A percentile compares a stretch with the other conserved stretches of the same genome.
Conservation (phyloP, 2,888 invertebrate species). For the Pharmacophagus antenor region DNA sequence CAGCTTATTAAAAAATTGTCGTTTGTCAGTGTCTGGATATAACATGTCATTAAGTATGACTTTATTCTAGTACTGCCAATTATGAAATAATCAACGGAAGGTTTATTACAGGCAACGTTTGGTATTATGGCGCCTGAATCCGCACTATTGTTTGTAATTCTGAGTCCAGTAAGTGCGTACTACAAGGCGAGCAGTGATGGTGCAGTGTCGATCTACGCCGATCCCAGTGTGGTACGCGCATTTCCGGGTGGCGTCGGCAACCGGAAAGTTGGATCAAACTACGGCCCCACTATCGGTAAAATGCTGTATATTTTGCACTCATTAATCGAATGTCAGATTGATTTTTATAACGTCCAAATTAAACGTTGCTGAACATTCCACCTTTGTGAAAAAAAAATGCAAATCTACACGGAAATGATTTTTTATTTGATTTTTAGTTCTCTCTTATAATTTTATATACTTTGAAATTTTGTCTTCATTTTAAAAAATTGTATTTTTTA, state of each 20-base stretch:
- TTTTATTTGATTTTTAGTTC: not conserved
- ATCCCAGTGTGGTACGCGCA: conserved; percentile 91
- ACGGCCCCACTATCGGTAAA: conserved; percentile 89
- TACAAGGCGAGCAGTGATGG: conserved; percentile 84
- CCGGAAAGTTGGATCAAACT: conserved; percentile 97
- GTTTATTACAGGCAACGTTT: conserved; percentile 87
- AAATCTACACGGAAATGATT: not conserved
- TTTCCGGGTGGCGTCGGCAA: conserved; percentile 98
- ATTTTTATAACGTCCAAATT: not conserved
- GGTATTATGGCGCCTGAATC: conserved; percentile 93
- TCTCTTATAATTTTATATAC: not conserved
- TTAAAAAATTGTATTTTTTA: not conserved
- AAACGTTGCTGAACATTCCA: not conserved
- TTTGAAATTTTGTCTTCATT: not conserved
- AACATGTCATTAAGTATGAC: not conserved
- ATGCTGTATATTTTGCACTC: not conserved
- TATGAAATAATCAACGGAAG: not conserved
- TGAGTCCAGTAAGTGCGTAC: conserved; percentile 96
- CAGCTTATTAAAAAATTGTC: no score
- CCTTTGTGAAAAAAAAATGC: not conserved
- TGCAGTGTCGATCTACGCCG: conserved; percentile 94
- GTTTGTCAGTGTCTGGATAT: not conserved
- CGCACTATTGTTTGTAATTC: conserved; percentile 94
- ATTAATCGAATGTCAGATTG: not conserved
- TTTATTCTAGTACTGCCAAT: not conserved